Evolutionary conservation across 2,797 vertebrate species (phyloP), one percentile per base, ranked within the genome.

Genomic region (Spea hammondii): DNA sequence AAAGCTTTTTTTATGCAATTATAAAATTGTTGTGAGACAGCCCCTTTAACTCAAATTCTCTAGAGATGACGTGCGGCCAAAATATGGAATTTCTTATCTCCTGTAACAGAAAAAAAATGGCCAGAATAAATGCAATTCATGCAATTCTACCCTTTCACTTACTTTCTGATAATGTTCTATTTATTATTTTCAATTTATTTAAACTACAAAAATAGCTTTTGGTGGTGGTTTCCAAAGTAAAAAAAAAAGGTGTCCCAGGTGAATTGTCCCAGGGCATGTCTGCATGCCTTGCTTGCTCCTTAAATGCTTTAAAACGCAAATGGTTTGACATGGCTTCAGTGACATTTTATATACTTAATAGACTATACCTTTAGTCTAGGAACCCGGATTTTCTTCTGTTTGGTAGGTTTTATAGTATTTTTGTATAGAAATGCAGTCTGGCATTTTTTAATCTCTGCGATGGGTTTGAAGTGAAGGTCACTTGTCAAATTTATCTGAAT

Each of bases 261-360:
- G 59, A 83, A 79, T 86, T 86, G 75, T 86, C 88, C 85, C 72
- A 82, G 78, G 74, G 69, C 60, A 82, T 86, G 60, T 88, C 83
- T 84, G 8, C 65, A 70, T 77, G 85, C 80, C 83, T 75, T 13
- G 75, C 83, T 82, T 80, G 51, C 80, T 76, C 57, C 83, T 83
- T 74, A 70, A 86, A 47, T 77, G 80, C 65, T 84, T 86, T 84
- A 62, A 83, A 84, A 84, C 60, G 2, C 74, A 69, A 14, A 70
- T 74, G 82, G 64, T 84, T 79, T 76, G 59, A 79, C 14, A 67
- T 68, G 65, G 67, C 83, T 64, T 85, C 75, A 84, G 86, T 84
- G 79, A 84, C 79, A 83, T 72, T 79, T 79, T 64, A 85, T 84
- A 79, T 79, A 84, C 65, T 77, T 86, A 87, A 17, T 83, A 76